Percentiles rank a stretch among this genome's conserved stretches.
These are phyloP conservation scores for Rhynchomys soricoides DNA, from an alignment of 2,113 vertebrate genomes.

Conservation along the genomic window DNA sequence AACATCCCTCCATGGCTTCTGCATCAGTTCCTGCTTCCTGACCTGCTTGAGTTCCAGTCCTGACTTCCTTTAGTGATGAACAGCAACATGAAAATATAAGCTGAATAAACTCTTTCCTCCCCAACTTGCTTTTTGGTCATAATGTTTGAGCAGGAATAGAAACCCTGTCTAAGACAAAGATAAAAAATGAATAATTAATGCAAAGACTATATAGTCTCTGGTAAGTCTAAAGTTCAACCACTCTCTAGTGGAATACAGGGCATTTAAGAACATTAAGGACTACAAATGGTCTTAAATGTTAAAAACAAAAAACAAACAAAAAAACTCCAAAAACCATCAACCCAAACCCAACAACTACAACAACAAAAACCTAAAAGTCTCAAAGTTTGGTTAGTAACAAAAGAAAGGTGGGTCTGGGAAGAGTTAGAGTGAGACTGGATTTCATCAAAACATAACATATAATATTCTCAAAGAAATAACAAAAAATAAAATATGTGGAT, in stretches of 20 bases:
- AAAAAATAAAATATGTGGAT: neutral
- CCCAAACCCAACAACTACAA: neutral
- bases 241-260: neutral
- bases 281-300: neutral
- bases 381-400: neutral
- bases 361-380: neutral
- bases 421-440: neutral
- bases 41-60: no score
- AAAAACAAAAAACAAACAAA: neutral
- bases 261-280: neutral
- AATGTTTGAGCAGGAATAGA: no score
- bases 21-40: no score
- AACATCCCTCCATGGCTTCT: no score
- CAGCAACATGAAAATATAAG: no score
- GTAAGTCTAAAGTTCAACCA: neutral
- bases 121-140: no score
- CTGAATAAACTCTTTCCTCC: no score
- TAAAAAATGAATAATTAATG: no score
- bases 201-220: no score
- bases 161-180: no score
- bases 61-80: no score
- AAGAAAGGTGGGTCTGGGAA: neutral
- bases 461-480: neutral
- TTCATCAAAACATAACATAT: neutral
- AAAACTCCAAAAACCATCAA: no score